These are phyloP conservation scores for Melanerpes aurifrons DNA, from an alignment of 2,113 vertebrate genomes.

Conservation along the genomic window DNA sequence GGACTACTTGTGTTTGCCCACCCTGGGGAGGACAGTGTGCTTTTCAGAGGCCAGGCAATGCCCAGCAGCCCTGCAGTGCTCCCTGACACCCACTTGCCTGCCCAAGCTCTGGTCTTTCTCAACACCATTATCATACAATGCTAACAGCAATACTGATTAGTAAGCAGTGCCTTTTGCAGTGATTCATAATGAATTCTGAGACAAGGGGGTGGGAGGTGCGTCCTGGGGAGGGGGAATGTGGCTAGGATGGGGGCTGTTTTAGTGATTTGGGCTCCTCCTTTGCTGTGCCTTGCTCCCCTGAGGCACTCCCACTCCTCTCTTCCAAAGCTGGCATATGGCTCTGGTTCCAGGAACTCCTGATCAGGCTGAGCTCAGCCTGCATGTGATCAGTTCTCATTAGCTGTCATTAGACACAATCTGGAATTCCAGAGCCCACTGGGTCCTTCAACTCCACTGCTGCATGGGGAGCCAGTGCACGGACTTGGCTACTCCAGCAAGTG, in stretches of 20 bases:
- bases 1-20: background rate
- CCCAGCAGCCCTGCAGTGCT: background rate
- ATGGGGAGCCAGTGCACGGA: rapidly evolving
- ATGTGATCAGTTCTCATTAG: constrained; percentile 25
- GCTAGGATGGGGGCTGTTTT: background rate
- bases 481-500: rapidly evolving
- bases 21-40: background rate
- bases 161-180: background rate
- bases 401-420: constrained; percentile 60
- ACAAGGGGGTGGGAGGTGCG: background rate
- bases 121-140: rapidly evolving
- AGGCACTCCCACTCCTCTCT: background rate
- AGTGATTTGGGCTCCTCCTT: background rate
- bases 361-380: background rate
- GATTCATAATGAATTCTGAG: background rate
- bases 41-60: background rate
- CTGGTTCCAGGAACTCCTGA: constrained; percentile 3
- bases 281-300: background rate
- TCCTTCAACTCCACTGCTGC: background rate
- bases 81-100: background rate
- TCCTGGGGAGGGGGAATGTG: background rate
- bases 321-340: constrained; percentile 27
- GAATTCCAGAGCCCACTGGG: background rate
- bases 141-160: background rate
- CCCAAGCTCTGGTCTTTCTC: background rate